Evolutionary conservation across 2,888 invertebrate species (phyloP).

Genomic region (Mayetiola destructor): DNA sequence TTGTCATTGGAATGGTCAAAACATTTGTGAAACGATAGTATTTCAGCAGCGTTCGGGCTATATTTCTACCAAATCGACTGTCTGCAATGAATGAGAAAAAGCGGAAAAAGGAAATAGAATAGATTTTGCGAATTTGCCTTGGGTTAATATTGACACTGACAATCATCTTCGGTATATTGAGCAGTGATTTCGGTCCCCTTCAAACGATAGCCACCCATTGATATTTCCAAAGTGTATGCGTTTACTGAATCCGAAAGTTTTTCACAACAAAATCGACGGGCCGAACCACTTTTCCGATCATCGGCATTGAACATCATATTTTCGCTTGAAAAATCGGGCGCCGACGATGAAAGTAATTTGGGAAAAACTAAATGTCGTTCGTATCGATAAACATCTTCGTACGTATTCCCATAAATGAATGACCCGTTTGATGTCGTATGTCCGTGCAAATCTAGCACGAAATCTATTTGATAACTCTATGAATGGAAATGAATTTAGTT

Average conservation of each 20-base stretch:
- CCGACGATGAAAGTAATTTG: slow-evolving; percentile 71
- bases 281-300: slow-evolving; percentile 68
- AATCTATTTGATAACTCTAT: slow-evolving; percentile 61
- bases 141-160: slow-evolving; percentile 39
- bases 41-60: slow-evolving; percentile 60
- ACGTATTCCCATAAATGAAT: slow-evolving; percentile 89
- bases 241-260: slow-evolving; percentile 63
- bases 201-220: slow-evolving; percentile 74
- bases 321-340: slow-evolving; percentile 73
- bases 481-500: not conserved
- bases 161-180: slow-evolving; percentile 87
- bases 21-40: slow-evolving; percentile 65
- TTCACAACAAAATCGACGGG: slow-evolving; percentile 67
- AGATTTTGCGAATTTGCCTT: no score
- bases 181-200: slow-evolving; percentile 54
- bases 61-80: slow-evolving; percentile 61
- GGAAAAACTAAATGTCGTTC: slow-evolving; percentile 92
- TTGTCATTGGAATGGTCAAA: slow-evolving; percentile 39
- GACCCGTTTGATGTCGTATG: slow-evolving; percentile 84
- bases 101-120: not conserved
- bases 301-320: slow-evolving; percentile 92
- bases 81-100: slow-evolving; percentile 37
- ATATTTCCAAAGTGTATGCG: slow-evolving; percentile 80
- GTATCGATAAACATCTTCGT: slow-evolving; percentile 77
- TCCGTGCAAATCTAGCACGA: slow-evolving; percentile 89